Evolutionary conservation across 2,797 vertebrate species (phyloP), one percentile per base, ranked within the genome.

Genomic region (Darevskia mixta): DNA sequence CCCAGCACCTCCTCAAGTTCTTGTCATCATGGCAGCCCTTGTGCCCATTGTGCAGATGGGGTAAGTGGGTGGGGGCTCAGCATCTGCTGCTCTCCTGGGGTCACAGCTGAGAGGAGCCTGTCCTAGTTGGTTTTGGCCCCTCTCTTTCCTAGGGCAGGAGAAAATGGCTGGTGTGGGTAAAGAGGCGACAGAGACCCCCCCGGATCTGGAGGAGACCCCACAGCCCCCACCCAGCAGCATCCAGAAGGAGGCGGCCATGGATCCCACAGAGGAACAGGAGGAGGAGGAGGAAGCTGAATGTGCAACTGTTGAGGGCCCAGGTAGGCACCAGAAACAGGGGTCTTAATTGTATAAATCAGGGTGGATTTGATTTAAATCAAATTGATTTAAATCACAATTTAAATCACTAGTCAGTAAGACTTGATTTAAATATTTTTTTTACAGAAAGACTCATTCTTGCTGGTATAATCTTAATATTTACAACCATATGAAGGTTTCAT

Each of bases 81-180:
- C 38, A 41, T 3, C 66, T 38, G 9, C 25, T 0, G 32, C 35
- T 9, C 11, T n/a, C 69, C 18, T n/a, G 38, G 38, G 1, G 9
- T 18, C 23, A 10, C 8, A 35, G 5, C 41, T 4, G 49, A 5
- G 8, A 43, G 20, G 20, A 13, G 25, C 2, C 2, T 4, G 9
- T 79, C 87, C 17, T 0, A 18, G 7, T 7, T 43, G 58, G 25
- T 3, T 87, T 35, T 5, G 49, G 23, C 88, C 17, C 89, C 83
- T 58, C 25, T 91, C 83, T 93, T 71, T 88, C 0, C 0, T 90
- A 95, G 96, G 91, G 45, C 86, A 93, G 0, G 25, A 89, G 79
- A 94, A 94, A 81, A 84, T 8, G 4, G 17, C 23, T 0, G 1
- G 0, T 0, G 80, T 88, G 41, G 91, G 86, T 38, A 73, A 84